Conservation (phyloP, 2,888 invertebrate genomes). For the Rhagonycha lutea region DNA sequence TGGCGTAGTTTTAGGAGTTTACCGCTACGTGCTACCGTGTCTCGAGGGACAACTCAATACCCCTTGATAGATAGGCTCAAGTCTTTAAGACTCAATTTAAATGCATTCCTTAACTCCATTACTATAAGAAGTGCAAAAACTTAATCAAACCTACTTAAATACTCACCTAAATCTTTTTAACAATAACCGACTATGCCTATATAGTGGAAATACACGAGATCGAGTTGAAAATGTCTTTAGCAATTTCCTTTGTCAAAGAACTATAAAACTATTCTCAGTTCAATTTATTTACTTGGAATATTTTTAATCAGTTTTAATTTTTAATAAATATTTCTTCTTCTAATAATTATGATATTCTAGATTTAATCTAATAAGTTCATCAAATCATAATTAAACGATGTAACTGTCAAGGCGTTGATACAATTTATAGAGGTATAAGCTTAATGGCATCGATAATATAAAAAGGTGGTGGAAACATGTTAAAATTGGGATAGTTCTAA, state of each 20-base stretch:
- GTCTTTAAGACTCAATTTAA: constrained; percentile 52
- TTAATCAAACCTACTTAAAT: constrained; percentile 32
- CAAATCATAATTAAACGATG: too few species aligned
- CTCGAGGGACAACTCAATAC: constrained; percentile 43
- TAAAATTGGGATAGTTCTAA: too few species aligned
- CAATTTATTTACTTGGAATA: too few species aligned
- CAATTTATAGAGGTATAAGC: too few species aligned
- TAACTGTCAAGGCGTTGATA: too few species aligned
- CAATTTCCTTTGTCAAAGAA: not conserved
- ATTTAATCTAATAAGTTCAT: too few species aligned
- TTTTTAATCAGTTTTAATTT: too few species aligned
- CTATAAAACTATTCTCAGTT: not conserved
- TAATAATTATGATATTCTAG: too few species aligned
- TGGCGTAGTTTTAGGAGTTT: constrained; percentile 21
- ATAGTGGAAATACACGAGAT: not conserved
- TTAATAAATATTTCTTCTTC: too few species aligned
- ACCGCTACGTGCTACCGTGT: constrained; percentile 39
- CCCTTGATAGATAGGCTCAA: constrained; percentile 49
- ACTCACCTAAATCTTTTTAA: constrained; percentile 1
- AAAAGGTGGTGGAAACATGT: too few species aligned
- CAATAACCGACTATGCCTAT: not conserved
- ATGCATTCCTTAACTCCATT: constrained; percentile 49
- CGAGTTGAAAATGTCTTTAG: not conserved
- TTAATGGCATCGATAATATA: too few species aligned
- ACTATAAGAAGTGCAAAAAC: constrained; percentile 35